phyloP scores from a whole-genome alignment of 2,888 invertebrate genomes.

The Cantharis flavilabris region DNA sequence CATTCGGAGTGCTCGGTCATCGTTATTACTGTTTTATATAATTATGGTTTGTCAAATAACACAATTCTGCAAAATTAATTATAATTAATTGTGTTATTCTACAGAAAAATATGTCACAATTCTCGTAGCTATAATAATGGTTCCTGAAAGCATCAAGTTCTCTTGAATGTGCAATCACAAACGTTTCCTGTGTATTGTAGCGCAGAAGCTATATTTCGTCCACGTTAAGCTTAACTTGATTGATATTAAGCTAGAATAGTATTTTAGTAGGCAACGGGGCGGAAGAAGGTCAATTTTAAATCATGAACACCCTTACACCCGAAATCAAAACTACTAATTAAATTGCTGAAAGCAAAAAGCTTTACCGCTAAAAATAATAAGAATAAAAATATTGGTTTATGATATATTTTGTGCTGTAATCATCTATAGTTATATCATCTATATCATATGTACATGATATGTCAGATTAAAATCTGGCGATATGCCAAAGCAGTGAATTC shows the following conservation, averaged over 20 bases:
- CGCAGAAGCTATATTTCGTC: not conserved
- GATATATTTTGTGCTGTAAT: no score
- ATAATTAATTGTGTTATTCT: not conserved
- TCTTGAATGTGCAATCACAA: not conserved
- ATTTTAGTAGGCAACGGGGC: not conserved
- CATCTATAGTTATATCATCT: no score
- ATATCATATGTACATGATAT: no score
- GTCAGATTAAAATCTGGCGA: no score
- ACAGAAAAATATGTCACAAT: not conserved
- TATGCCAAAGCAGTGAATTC: no score
- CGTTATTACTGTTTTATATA: not conserved
- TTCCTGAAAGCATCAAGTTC: not conserved
- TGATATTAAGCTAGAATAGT: not conserved
- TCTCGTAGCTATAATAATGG: not conserved
- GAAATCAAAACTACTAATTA: no score
- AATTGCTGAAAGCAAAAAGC: no score
- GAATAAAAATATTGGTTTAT: no score
- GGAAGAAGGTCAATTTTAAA: not conserved
- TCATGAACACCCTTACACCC: not conserved
- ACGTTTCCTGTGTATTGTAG: not conserved
- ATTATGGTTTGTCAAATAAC: not conserved
- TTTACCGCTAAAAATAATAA: no score
- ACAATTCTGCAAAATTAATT: not conserved
- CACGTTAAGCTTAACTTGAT: not conserved
- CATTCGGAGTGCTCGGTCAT: not conserved